Base-by-base conservation (phyloP, 2,113 vertebrate genomes). In the Calypte anna region DNA sequence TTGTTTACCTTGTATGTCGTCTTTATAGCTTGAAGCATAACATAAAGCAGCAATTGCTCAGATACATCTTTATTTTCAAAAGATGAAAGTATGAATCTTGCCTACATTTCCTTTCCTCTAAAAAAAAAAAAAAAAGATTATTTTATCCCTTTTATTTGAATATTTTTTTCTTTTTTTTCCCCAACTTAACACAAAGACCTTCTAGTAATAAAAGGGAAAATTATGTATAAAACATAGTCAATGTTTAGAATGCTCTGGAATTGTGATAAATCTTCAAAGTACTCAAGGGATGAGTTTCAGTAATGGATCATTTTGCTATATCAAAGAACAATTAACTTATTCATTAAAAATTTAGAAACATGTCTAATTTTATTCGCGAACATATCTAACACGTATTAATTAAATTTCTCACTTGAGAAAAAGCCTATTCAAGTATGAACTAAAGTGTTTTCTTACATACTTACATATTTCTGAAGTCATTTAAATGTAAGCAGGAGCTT, bases 311-410 rank as follows among this genome's bases (percentile, higher is more conserved):
- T 76, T 86, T 91, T 91, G 43, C 20, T 85, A 53, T 61, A 78
- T 58, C 90, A 85, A 91, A 93, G 87, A 90, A 94, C 85, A 91
- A 95, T 95, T 95, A 94, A 82, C 54, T 90, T 91, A 51, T 48
- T 90, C 75, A 90, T 93, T 96, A 86, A 67, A 93, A 91, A 94
- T 79, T 80, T 88, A 91, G 85, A 77, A 96, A 94, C 14, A 57
- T 72, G 21, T 67, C 78, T 91, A 91, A 87, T 80, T 94, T 72
- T 82, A 93, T 80, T 82, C 8, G 0, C 43, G 72, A 88, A 90
- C 30, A 77, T 66, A 82, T 80, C 79, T 90, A 96, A 82, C 8
- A 14, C 23, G 74, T 87, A 90, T 69, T 94, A 94, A 94, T 93
- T 93, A 85, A 82, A 76, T 90, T 90, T 95, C n/a, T 91, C 64